Percentiles rank a stretch among this genome's conserved stretches.
Evolutionary conservation across 2,888 invertebrate genomes (phyloP).

Genomic region (Cerastis rubricosa): DNA sequence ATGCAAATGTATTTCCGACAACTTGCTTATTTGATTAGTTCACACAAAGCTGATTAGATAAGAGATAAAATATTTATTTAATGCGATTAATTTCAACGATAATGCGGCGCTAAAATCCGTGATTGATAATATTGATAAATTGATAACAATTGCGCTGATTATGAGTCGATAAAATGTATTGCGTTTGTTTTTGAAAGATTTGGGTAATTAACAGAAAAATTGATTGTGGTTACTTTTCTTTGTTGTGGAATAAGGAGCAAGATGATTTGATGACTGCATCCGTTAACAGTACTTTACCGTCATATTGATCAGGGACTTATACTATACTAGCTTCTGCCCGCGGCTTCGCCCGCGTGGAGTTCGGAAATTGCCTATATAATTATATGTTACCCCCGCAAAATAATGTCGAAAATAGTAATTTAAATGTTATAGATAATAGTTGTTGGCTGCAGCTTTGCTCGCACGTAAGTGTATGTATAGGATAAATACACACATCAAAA

Average conservation of each 20-base stretch:
- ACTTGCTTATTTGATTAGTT: constrained; percentile 28
- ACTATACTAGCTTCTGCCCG: too few relatives aligned
- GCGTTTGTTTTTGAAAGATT: neutral
- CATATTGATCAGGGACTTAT: too few relatives aligned
- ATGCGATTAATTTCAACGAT: constrained; percentile 38
- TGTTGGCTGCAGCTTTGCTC: too few relatives aligned
- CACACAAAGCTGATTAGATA: constrained; percentile 39
- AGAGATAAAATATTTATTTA: constrained; percentile 44
- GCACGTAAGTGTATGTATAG: too few relatives aligned
- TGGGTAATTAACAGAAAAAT: constrained; percentile 2
- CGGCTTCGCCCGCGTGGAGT: too few relatives aligned
- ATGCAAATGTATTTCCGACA: constrained; percentile 54
- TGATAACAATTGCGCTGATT: constrained; percentile 15
- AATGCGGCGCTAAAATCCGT: constrained; percentile 36
- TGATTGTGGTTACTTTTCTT: neutral
- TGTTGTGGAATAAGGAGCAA: neutral
- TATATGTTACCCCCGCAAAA: too few relatives aligned
- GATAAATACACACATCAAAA: too few relatives aligned
- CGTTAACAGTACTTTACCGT: neutral
- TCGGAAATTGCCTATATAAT: too few relatives aligned
- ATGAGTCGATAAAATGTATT: constrained; percentile 11
- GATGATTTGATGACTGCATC: neutral
- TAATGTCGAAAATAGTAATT: too few relatives aligned
- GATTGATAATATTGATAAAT: constrained; percentile 37
- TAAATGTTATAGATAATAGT: too few relatives aligned